Percentiles rank a stretch among this genome's conserved stretches.
Conservation (phyloP, 2,113 vertebrate genomes). For the Mustela lutreola region DNA sequence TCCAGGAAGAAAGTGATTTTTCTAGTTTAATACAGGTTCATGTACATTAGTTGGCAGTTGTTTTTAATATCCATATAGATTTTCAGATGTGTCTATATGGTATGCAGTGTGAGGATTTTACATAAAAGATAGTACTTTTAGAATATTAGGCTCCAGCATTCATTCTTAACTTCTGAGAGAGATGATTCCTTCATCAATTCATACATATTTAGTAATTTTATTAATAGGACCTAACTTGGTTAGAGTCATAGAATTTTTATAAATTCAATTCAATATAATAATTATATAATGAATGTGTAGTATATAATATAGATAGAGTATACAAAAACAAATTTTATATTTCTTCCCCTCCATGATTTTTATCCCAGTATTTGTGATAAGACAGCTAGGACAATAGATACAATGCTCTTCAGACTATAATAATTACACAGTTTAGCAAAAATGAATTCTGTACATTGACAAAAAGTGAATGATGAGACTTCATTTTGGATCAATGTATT, state of each 20-base stretch:
- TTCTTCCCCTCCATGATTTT: not conserved
- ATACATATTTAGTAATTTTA: not conserved
- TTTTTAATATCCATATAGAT: not conserved
- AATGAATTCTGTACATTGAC: not conserved
- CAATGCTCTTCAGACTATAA: not conserved
- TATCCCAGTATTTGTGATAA: not conserved
- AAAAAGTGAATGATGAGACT: not conserved
- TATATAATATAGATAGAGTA: not conserved
- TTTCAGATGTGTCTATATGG: not conserved
- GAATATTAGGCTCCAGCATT: not conserved
- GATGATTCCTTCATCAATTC: not conserved
- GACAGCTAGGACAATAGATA: not conserved
- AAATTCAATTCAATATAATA: not conserved
- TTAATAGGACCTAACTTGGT: not conserved
- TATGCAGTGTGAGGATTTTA: not conserved
- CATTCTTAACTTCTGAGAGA: not conserved
- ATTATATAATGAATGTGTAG: not conserved
- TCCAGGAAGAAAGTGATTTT: not conserved
- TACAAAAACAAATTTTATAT: not conserved
- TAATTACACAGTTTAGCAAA: not conserved
- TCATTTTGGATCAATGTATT: not conserved
- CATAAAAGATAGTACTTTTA: not conserved
- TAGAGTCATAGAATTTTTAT: not conserved
- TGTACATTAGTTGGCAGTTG: not conserved
- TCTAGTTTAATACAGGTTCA: not conserved